A percentile compares a stretch with the other conserved stretches of the same genome.
These are phyloP conservation scores for Rhagium mordax DNA, from an alignment of 2,888 invertebrate genomes.

Conservation along the genomic window DNA sequence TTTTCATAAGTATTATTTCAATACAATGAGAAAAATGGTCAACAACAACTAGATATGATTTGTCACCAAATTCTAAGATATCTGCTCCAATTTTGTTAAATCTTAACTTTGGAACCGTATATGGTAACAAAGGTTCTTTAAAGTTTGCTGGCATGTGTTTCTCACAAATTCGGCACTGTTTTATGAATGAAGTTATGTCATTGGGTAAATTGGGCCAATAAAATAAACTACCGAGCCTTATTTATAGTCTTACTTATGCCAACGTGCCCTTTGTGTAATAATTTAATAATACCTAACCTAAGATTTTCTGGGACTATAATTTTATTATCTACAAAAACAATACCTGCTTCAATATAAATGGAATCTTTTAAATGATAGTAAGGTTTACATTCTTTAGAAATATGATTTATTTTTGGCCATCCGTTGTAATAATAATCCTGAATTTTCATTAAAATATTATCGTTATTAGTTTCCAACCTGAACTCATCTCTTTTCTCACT, in stretches of 20 bases:
- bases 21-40: conserved; percentile 54
- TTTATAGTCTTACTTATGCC: conserved; percentile 24
- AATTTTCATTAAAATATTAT: conserved; percentile 36
- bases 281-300: conserved; percentile 11
- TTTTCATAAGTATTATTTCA: conserved; percentile 33
- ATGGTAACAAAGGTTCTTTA: conserved; percentile 51
- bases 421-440: conserved; percentile 46
- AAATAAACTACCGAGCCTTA: conserved; percentile 14
- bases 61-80: conserved; percentile 45
- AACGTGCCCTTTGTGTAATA: conserved; percentile 24
- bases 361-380: conserved; percentile 39
- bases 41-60: conserved; percentile 44
- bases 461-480: conserved; percentile 36
- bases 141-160: conserved; percentile 28
- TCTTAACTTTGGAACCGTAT: conserved; percentile 45
- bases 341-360: conserved; percentile 45
- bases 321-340: conserved; percentile 20
- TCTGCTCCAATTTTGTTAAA: conserved; percentile 49
- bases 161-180: conserved; percentile 47
- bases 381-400: conserved; percentile 25
- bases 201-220: not conserved
- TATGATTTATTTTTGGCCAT: conserved; percentile 42
- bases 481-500: conserved; percentile 37
- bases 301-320: conserved; percentile 1
- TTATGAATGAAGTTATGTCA: conserved; percentile 34